phyloP scores from a whole-genome alignment of 2,113 vertebrate species.

The Emydura subglobosa region DNA sequence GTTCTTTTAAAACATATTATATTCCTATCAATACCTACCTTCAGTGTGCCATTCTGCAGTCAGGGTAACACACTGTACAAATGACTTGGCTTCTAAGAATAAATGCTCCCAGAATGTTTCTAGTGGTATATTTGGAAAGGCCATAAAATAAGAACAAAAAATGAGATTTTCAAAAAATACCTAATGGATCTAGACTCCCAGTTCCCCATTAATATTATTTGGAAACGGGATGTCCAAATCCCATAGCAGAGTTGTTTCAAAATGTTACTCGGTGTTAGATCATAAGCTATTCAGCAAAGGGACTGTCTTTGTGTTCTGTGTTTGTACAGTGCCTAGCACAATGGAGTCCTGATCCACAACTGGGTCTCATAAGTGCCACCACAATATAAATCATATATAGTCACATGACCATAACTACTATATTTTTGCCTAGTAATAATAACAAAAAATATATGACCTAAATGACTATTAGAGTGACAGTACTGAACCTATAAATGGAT shows the following conservation, averaged over 20 bases:
- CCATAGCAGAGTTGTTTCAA: neutral
- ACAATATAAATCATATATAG: neutral
- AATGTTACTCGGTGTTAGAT: neutral
- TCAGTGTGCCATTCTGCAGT: constrained; percentile 9
- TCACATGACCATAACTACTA: neutral
- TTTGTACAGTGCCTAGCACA: neutral
- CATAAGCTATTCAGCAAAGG: neutral
- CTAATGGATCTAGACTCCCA: neutral
- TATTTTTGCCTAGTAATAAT: neutral
- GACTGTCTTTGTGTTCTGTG: neutral
- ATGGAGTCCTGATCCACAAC: neutral
- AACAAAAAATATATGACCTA: neutral
- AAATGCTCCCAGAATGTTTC: constrained; percentile 5
- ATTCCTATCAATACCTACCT: constrained; percentile 27
- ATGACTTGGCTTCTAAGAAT: neutral
- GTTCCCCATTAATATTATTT: neutral
- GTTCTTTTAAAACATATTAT: constrained; percentile 47
- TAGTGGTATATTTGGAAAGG: neutral
- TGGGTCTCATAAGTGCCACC: neutral
- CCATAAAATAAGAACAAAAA: neutral
- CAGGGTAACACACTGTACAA: constrained; percentile 15
- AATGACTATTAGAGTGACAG: neutral
- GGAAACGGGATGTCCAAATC: neutral
- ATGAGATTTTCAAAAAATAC: neutral
- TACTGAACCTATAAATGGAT: neutral